phyloP scores from a whole-genome alignment of 1,140 invertebrate species.

The Achatina immaculata region DNA sequence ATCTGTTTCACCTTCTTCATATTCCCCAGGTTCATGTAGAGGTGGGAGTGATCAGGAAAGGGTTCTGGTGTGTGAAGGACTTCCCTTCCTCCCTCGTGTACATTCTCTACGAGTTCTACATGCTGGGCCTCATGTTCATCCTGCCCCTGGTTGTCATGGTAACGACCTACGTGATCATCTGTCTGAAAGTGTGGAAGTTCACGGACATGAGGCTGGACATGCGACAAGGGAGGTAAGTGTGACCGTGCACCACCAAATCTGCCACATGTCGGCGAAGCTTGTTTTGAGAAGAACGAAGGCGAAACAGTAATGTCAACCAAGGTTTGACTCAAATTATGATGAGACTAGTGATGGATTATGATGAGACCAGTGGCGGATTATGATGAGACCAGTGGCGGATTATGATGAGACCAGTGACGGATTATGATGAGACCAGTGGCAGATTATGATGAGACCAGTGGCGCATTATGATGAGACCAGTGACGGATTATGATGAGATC shows the following conservation, averaged over 20 bases:
- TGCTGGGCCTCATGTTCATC: constrained; percentile 77
- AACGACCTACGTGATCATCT: constrained; percentile 78
- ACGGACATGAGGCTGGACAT: constrained; percentile 52
- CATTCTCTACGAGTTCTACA: constrained; percentile 78
- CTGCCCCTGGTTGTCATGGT: constrained; percentile 78
- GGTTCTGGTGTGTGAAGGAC: constrained; percentile 77
- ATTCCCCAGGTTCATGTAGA: constrained; percentile 43
- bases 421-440: no score
- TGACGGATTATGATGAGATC: no score
- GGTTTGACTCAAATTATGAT: neutral
- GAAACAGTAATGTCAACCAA: neutral
- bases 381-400: no score
- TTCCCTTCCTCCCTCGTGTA: constrained; percentile 71
- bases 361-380: no score
- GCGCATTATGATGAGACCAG: no score
- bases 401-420: no score
- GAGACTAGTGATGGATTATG: no score
- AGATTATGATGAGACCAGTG: no score
- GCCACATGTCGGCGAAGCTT: neutral
- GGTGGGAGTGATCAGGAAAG: constrained; percentile 41
- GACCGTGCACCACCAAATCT: neutral
- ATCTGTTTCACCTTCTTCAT: no score
- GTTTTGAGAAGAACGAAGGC: neutral
- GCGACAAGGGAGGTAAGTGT: constrained; percentile 50
- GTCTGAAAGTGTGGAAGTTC: constrained; percentile 76